Conservation (phyloP, 2,797 vertebrate species). For the Phataginus tetradactyla region DNA sequence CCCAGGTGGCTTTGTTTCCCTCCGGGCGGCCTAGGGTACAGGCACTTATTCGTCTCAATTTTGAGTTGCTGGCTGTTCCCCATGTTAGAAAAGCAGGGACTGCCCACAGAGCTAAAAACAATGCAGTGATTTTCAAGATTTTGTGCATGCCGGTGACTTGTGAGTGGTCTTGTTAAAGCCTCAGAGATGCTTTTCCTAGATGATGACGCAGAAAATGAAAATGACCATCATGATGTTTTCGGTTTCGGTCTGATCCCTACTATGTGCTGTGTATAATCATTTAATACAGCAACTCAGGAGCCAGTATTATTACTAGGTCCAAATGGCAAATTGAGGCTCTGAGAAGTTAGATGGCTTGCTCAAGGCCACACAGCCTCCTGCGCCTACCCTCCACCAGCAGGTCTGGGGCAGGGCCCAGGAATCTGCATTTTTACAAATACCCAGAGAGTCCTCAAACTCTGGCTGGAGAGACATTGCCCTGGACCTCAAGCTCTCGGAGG, state of each 20-base stretch:
- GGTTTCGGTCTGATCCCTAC: background rate
- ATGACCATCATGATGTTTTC: background rate
- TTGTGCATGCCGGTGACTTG: fast-evolving
- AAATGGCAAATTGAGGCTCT: background rate
- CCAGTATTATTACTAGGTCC: background rate
- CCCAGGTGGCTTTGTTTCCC: background rate
- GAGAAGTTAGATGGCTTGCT: background rate
- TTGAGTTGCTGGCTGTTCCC: background rate
- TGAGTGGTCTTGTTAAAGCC: background rate
- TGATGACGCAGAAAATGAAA: background rate
- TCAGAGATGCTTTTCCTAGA: background rate
- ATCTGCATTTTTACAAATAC: background rate
- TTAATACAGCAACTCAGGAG: background rate
- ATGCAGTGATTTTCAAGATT: background rate
- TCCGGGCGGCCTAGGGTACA: background rate
- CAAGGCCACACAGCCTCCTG: background rate
- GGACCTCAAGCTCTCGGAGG: background rate
- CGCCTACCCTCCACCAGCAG: background rate
- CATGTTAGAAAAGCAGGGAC: background rate
- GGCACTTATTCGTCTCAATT: background rate
- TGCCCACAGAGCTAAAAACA: background rate
- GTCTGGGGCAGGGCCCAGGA: background rate
- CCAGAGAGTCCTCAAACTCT: background rate
- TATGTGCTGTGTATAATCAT: background rate
- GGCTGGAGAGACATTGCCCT: background rate